Evolutionary conservation across 2,113 vertebrate species (phyloP), one percentile per base, ranked within the genome.

Genomic region (Echinops telfairi): DNA sequence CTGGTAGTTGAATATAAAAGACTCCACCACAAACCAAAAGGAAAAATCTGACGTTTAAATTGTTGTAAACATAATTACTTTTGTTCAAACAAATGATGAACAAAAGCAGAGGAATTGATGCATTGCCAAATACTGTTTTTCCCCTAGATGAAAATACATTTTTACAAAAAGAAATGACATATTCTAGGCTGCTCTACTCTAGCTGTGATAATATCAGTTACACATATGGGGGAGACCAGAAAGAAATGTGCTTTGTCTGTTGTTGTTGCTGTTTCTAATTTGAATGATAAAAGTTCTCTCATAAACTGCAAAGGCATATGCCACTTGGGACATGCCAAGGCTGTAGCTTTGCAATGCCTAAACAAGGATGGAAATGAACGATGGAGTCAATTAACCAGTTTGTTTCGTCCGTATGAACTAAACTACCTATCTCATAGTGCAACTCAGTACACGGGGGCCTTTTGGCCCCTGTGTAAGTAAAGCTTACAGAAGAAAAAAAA

Each of bases 11-110:
- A 97, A 95, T 86, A 96, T 89, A 79, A 96, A 97, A 92, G 31
- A 71, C 20, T 78, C 47, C 80, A 92, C 11, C 27, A 89, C 38
- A 85, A 90, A 94, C 40, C 17, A 89, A 96, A 88, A 94, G 27
- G 22, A 93, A 95, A 95, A 92, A 38, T 80, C 23, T 20, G 88
- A 83, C 57, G 25, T 2, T 92, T 96, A 95, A 97, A 97, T 97
- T 98, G 43, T 97, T 96, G 64, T 86, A 89, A 94, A 90, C 36
- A 57, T 89, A 97, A 97, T 96, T 97, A 84, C 38, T 96, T 97
- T 95, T 58, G 85, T 97, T 96, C 78, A 97, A 76, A 96, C n/a
- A 96, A 84, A 94, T 93, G 95, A 83, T n/a, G 17, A 93, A 97
- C 89, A 89, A 75, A 97, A 94, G n/a, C 2, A 89, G 40, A 97